These are phyloP conservation scores for Dryomyza anilis DNA, from an alignment of 2,888 invertebrate genomes.

Conservation along the genomic window DNA sequence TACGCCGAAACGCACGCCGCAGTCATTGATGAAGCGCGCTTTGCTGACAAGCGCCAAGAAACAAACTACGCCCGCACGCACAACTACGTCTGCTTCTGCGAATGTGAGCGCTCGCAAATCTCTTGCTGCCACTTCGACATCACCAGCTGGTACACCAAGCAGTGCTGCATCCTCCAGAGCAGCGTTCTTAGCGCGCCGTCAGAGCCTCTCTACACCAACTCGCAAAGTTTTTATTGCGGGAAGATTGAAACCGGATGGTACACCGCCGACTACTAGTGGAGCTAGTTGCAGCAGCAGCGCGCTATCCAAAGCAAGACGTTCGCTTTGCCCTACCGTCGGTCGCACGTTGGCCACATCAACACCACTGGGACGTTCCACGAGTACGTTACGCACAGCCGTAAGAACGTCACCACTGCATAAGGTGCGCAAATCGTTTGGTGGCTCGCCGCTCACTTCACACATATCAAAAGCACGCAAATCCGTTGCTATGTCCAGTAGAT, in stretches of 20 bases:
- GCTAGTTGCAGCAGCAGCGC: too few relatives aligned
- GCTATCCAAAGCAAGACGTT: not conserved
- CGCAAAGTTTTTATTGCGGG: not conserved
- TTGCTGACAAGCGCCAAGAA: slow-evolving; percentile 55
- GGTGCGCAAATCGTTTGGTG: slow-evolving; percentile 35
- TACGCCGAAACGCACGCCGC: slow-evolving; percentile 49
- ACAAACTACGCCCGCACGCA: slow-evolving; percentile 31
- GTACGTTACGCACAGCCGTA: slow-evolving; percentile 7
- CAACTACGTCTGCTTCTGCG: not conserved
- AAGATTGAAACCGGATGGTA: slow-evolving; percentile 2
- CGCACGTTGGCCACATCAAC: slow-evolving; percentile 18
- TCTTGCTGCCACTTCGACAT: slow-evolving; percentile 22
- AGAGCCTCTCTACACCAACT: slow-evolving; percentile 39
- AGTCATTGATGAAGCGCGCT: slow-evolving; percentile 53
- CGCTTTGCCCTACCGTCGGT: slow-evolving; percentile 11
- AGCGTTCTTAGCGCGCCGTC: slow-evolving; percentile 33
- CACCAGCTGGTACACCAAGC: slow-evolving; percentile 27
- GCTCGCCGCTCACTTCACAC: slow-evolving; percentile 29
- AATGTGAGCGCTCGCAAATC: slow-evolving; percentile 14
- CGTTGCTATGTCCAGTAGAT: slow-evolving; percentile 25
- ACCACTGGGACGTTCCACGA: not conserved
- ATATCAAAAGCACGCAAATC: slow-evolving; percentile 44
- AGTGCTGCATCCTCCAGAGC: slow-evolving; percentile 1
- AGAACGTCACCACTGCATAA: slow-evolving; percentile 34
- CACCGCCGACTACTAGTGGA: not conserved